These are phyloP conservation scores for Anhinga anhinga DNA, from an alignment of 2,113 vertebrate genomes.

Conservation along the genomic window DNA sequence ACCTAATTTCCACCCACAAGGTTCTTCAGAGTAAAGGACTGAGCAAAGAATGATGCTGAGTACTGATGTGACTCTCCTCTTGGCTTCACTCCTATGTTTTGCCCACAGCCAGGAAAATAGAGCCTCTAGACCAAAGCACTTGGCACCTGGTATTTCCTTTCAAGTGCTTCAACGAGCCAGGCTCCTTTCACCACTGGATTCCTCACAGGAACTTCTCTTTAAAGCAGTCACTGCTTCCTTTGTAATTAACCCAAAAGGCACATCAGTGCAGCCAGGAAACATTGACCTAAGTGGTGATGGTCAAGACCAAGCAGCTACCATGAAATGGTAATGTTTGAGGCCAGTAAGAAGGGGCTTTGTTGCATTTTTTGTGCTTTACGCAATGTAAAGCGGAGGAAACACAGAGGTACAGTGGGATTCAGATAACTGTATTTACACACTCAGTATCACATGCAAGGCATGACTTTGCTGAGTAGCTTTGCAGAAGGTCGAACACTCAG, in stretches of 20 bases:
- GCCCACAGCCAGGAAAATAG: constrained; percentile 47
- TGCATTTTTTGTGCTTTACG: background rate
- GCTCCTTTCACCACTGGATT: constrained; percentile 40
- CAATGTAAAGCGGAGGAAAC: background rate
- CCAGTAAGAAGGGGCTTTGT: background rate
- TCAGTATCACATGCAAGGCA: background rate
- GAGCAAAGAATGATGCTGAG: background rate
- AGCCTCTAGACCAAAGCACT: constrained; percentile 53
- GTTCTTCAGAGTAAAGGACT: constrained; percentile 17
- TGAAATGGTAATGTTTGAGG: background rate
- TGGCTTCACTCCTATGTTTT: constrained; percentile 22
- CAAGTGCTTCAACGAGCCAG: constrained; percentile 35
- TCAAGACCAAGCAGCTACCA: background rate
- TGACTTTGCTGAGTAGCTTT: background rate
- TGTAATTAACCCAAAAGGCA: constrained; percentile 38
- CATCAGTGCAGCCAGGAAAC: background rate
- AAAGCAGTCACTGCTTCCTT: constrained; percentile 53
- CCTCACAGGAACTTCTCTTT: constrained; percentile 25
- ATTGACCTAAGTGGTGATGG: background rate
- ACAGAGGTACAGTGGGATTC: background rate
- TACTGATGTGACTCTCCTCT: background rate
- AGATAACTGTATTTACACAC: background rate
- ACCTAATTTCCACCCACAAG: constrained; percentile 42
- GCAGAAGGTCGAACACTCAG: background rate
- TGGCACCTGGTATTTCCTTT: constrained; percentile 67